Evolutionary conservation across 2,113 vertebrate genomes (phyloP).

Genomic region (Paralichthys olivaceus): DNA sequence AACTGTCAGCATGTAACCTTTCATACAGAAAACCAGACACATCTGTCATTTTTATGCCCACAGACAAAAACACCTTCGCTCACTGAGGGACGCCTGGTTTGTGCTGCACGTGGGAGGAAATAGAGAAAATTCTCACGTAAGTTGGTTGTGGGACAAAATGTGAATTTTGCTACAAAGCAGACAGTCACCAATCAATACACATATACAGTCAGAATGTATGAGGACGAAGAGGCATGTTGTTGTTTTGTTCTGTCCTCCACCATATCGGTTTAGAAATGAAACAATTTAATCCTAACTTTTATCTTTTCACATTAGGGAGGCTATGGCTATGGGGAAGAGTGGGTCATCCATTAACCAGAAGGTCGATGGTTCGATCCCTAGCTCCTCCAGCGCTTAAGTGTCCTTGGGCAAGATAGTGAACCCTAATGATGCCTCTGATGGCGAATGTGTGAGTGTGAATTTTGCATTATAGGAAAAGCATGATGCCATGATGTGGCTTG

Average conservation of each 20-base stretch:
- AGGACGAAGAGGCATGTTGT: no score
- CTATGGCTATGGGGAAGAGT: no score
- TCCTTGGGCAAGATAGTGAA: no score
- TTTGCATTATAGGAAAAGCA: no score
- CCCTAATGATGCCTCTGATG: no score
- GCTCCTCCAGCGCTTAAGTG: no score
- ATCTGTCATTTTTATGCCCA: constrained; percentile 51
- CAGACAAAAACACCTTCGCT: constrained; percentile 44
- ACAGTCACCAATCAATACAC: not conserved
- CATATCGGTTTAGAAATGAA: not conserved
- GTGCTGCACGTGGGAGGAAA: constrained; percentile 8
- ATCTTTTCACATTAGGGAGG: no score
- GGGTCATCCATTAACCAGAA: no score
- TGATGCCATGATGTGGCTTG: no score
- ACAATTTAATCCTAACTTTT: no score
- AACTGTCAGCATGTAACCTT: constrained; percentile 60
- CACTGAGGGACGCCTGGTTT: constrained; percentile 13
- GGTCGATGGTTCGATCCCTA: no score
- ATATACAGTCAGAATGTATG: not conserved
- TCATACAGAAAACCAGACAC: constrained; percentile 44
- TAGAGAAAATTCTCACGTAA: constrained; percentile 23
- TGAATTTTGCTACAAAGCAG: constrained; percentile 11
- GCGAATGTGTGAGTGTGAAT: no score
- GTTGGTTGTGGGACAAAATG: constrained; percentile 7
- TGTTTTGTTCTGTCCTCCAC: not conserved